phyloP scores from a whole-genome alignment of 2,113 vertebrate species.

The Pterocles burchelli region DNA sequence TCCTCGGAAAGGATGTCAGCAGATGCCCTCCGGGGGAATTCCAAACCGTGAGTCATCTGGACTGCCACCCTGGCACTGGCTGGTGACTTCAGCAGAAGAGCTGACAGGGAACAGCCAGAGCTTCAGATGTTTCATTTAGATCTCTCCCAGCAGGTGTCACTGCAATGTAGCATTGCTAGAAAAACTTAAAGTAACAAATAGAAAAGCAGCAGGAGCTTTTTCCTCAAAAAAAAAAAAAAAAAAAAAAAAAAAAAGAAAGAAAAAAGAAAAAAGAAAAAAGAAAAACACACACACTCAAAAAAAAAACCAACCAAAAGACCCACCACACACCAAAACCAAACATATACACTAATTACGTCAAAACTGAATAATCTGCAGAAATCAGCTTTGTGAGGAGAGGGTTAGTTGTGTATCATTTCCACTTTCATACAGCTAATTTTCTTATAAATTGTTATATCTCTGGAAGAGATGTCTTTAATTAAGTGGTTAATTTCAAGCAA shows the following conservation, averaged over 20 bases:
- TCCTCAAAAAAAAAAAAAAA: neutral
- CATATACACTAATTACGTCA: neutral
- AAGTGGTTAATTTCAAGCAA: constrained; percentile 10
- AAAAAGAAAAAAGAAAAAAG: neutral
- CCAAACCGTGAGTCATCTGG: neutral
- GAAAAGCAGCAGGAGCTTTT: neutral
- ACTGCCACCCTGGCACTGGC: neutral
- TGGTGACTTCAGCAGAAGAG: neutral
- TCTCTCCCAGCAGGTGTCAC: constrained; percentile 23
- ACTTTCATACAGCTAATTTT: neutral
- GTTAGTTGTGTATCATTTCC: neutral
- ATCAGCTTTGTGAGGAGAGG: neutral
- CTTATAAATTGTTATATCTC: neutral
- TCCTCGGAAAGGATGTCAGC: constrained; percentile 14
- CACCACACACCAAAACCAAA: too few species aligned
- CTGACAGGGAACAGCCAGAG: neutral
- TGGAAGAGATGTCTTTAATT: neutral
- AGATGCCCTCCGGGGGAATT: constrained; percentile 1
- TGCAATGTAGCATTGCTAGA: neutral
- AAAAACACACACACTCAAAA: neutral
- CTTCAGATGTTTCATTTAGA: neutral
- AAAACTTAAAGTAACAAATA: neutral
- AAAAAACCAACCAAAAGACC: too few species aligned
- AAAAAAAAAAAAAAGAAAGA: neutral
- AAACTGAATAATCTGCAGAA: neutral